These are phyloP conservation scores for Clistopyga incitator DNA, from an alignment of 2,888 invertebrate genomes.

Conservation along the genomic window DNA sequence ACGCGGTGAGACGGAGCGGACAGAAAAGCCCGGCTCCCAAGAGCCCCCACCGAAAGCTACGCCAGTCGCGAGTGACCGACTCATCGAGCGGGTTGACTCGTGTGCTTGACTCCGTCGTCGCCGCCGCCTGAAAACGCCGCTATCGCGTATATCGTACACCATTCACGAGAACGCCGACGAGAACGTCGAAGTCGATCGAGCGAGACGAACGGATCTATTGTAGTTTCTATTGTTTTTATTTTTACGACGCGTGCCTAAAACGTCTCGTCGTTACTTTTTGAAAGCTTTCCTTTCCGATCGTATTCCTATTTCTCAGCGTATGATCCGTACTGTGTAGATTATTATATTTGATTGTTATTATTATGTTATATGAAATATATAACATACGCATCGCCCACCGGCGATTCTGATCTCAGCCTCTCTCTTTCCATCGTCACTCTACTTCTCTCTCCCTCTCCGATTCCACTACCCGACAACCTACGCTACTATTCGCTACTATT, in stretches of 20 bases:
- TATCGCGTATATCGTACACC: conserved; percentile 23
- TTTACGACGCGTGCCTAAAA: neutral
- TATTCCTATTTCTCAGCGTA: neutral
- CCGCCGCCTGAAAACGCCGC: conserved; percentile 35
- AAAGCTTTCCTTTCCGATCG: neutral
- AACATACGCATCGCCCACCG: conserved; percentile 5
- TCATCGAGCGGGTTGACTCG: conserved; percentile 79
- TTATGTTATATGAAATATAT: neutral
- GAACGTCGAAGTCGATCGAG: conserved; percentile 25
- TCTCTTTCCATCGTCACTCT: conserved; percentile 2
- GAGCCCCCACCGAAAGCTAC: conserved; percentile 71
- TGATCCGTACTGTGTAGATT: conserved; percentile 20
- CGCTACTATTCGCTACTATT: conserved; percentile 6
- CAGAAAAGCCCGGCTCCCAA: conserved; percentile 65
- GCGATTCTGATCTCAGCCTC: neutral
- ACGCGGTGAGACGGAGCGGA: conserved; percentile 48
- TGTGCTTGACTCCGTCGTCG: conserved; percentile 54
- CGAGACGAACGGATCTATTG: conserved; percentile 14
- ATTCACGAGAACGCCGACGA: conserved; percentile 17
- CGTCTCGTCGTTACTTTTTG: conserved; percentile 8
- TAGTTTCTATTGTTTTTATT: neutral
- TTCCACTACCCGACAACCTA: neutral
- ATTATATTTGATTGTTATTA: conserved; percentile 2
- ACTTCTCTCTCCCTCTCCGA: conserved; percentile 23
- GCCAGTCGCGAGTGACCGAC: conserved; percentile 80